Evolutionary conservation across 37 sponge, comb jelly and placozoan genomes (phyloP).

Genomic region (Hexactinellida sp.): DNA sequence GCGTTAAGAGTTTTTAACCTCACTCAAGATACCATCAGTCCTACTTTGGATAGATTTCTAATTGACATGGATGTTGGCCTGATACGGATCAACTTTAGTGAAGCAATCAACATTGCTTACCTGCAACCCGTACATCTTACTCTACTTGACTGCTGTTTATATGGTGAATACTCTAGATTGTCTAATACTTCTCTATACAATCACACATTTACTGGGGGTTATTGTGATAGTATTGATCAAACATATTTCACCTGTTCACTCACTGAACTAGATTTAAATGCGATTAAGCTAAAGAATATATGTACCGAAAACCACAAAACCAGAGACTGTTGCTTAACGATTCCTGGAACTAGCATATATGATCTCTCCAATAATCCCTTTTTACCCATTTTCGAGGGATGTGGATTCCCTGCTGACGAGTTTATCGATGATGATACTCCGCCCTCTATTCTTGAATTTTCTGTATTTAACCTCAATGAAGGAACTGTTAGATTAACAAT

Average conservation of each 20-base stretch:
- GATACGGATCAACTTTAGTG: slow-evolving; percentile 52
- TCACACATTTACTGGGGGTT: slow-evolving; percentile 46
- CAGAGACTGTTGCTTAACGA: slow-evolving; percentile 49
- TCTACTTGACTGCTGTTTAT: slow-evolving; percentile 53
- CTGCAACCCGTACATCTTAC: slow-evolving; percentile 33
- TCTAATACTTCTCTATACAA: slow-evolving; percentile 23
- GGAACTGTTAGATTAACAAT: slow-evolving; percentile 42
- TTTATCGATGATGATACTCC: slow-evolving; percentile 44
- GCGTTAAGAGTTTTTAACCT: slow-evolving; percentile 24
- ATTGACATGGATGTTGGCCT: slow-evolving; percentile 58
- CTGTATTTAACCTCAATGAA: slow-evolving; percentile 45
- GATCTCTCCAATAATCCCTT: slow-evolving; percentile 54
- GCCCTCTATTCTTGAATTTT: slow-evolving; percentile 42
- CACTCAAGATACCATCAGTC: slow-evolving; percentile 26
- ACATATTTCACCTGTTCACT: slow-evolving; percentile 50
- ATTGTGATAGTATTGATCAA: slow-evolving; percentile 26
- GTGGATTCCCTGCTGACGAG: slow-evolving; percentile 54
- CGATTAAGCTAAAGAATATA: slow-evolving; percentile 52
- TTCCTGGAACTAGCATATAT: slow-evolving; percentile 32
- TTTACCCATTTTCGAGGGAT: slow-evolving; percentile 53
- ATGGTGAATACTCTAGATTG: not conserved
- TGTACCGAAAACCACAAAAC: slow-evolving; percentile 46
- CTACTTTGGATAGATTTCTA: slow-evolving; percentile 33
- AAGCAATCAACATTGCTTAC: slow-evolving; percentile 59
- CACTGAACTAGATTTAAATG: slow-evolving; percentile 51